Conservation (phyloP, 2,888 invertebrate genomes). For the Harpalus rufipes region DNA sequence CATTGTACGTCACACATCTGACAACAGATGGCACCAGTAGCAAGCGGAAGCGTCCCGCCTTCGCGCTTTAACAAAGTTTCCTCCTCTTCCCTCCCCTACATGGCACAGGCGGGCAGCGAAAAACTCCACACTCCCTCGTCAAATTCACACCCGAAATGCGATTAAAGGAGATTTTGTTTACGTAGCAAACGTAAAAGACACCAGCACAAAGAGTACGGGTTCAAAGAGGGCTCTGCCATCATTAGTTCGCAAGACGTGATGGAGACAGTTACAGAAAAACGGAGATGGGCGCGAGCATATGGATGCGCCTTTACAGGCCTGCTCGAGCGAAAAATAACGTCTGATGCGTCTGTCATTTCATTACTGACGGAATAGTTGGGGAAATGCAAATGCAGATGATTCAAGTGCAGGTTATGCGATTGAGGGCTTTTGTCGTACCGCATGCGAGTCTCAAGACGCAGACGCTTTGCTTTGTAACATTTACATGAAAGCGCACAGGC, state of each 20-base stretch:
- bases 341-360: conserved; percentile 46
- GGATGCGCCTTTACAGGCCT: conserved; percentile 30
- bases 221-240: conserved; percentile 34
- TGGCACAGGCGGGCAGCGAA: conserved; percentile 40
- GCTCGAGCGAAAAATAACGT: conserved; percentile 38
- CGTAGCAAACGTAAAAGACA: conserved; percentile 60
- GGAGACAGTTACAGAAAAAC: conserved; percentile 49
- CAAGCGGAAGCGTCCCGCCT: conserved; percentile 56
- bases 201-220: conserved; percentile 30
- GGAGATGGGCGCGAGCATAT: conserved; percentile 21
- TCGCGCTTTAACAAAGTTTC: conserved; percentile 63
- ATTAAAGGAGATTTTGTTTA: conserved; percentile 60
- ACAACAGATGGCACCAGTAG: conserved; percentile 60
- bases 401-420: not conserved
- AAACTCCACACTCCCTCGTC: conserved; percentile 31
- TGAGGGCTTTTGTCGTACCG: not conserved
- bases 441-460: too few relatives aligned
- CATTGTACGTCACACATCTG: conserved; percentile 28
- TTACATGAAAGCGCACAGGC: not conserved
- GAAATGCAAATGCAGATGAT: not conserved
- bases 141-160: conserved; percentile 61
- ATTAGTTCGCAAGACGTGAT: conserved; percentile 45
- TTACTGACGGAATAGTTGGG: conserved; percentile 17
- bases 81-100: not conserved
- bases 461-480: not conserved